A percentile compares a stretch with the other conserved stretches of the same genome.
These are phyloP conservation scores for Syrista parreyssii DNA, from an alignment of 2,888 invertebrate genomes.

Conservation along the genomic window DNA sequence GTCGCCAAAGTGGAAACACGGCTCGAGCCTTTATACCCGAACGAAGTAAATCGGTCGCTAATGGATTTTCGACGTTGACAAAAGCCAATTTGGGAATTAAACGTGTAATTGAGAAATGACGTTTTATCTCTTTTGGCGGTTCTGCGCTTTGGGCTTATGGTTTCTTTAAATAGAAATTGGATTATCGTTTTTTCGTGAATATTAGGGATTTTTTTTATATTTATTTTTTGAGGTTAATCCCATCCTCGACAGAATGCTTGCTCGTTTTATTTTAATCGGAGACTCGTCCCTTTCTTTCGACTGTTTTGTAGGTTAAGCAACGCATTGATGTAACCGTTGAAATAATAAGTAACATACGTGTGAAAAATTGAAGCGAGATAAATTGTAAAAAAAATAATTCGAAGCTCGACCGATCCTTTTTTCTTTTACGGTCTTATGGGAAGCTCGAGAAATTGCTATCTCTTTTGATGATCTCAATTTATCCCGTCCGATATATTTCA, in stretches of 20 bases:
- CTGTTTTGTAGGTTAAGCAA: not conserved
- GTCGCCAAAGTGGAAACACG: not conserved
- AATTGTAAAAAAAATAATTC: not conserved
- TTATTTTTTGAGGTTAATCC: too few relatives aligned
- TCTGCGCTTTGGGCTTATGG: too few relatives aligned
- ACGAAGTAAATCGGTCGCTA: not conserved
- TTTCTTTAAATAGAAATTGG: too few relatives aligned
- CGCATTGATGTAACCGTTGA: not conserved
- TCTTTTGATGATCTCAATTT: not conserved
- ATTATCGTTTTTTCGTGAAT: too few relatives aligned
- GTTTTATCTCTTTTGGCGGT: too few relatives aligned
- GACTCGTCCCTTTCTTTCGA: too few relatives aligned
- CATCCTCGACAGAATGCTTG: too few relatives aligned
- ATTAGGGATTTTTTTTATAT: too few relatives aligned
- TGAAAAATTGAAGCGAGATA: not conserved
- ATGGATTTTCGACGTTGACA: not conserved
- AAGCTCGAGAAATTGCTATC: not conserved
- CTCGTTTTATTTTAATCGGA: too few relatives aligned
- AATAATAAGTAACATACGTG: not conserved
- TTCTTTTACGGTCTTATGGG: not conserved
- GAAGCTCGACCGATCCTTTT: not conserved
- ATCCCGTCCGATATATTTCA: not conserved
- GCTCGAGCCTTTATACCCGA: not conserved
- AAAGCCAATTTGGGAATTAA: not conserved
- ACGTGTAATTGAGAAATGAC: not conserved